Evolutionary conservation across 1,140 invertebrate genomes (phyloP), one percentile per base, ranked within the genome.

Genomic region (Neodiprion pinetum): DNA sequence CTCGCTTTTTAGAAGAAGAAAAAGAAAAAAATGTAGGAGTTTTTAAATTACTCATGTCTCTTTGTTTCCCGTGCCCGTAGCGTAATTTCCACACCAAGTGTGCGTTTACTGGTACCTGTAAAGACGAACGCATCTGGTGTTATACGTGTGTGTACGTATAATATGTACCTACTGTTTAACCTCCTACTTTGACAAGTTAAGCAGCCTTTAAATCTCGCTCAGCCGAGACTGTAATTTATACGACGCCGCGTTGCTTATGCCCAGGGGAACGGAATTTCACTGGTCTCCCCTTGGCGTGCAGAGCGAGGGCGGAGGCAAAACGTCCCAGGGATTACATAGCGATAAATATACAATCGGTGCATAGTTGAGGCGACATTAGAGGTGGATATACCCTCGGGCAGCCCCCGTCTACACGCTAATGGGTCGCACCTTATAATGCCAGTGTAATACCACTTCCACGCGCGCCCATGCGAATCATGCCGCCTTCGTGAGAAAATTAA

Each of bases 181-280:
- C 86, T 82, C 80, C 83, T 83, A 81, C 82, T 88, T 88, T 87
- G 85, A 86, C 87, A 88, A 87, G 82, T 87, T 88, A 85, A 86
- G 84, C 82, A 84, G 85, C 81, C 86, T 83, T 87, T 84, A 87
- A 87, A 86, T 80, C 85, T 84, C 83, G 83, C 80, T 87, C 79
- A 85, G 81, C 80, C 82, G 71, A 80, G 81, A 79, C 53, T 85
- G 84, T 87, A 88, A 88, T 87, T 87, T 87, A 87, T 88, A 85
- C 86, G 83, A 5, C 28, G 28, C 28, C 84, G 71, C 75, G 82
- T 17, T 61, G 53, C 11, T 61, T 61, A 9, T 61, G 4, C 53
- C 53, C 53, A 61, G 53, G 82, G 80, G 81, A 84, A 78, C 81
- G 83, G 86, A 83, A 82, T 86, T 84, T 84, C 86, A 86, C 87